These are phyloP conservation scores for Idris sp. DNA, from an alignment of 1,140 invertebrate species.

Conservation along the genomic window DNA sequence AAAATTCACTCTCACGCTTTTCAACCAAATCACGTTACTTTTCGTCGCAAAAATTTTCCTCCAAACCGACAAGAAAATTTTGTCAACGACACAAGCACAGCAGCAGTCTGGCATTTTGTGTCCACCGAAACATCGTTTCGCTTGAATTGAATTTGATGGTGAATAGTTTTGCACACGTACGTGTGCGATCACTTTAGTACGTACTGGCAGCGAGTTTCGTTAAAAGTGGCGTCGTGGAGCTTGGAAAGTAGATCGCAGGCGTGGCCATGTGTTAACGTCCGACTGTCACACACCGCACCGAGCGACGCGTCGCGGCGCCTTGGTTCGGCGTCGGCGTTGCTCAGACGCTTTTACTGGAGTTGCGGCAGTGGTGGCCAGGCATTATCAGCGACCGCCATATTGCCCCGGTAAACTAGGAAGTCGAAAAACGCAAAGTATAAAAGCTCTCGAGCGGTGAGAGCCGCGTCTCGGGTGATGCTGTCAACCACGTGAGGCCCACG, in stretches of 20 bases:
- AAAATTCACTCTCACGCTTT: too few species aligned
- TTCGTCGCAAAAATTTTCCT: too few species aligned
- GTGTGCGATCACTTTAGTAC: neutral
- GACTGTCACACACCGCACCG: conserved; percentile 57
- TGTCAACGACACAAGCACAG: too few species aligned
- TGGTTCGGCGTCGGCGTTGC: conserved; percentile 64
- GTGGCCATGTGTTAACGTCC: conserved; percentile 57
- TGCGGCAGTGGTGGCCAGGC: conserved; percentile 63
- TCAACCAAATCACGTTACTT: too few species aligned
- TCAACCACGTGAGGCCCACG: conserved; percentile 39
- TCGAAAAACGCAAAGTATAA: too few species aligned
- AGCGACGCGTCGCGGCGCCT: conserved; percentile 66
- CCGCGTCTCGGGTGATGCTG: too few species aligned
- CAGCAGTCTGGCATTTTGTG: too few species aligned
- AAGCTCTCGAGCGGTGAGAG: too few species aligned
- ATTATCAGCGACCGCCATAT: conserved; percentile 66
- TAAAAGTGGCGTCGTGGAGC: conserved; percentile 46
- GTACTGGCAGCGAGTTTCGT: conserved; percentile 1
- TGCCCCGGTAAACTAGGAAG: conserved; percentile 51
- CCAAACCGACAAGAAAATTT: too few species aligned
- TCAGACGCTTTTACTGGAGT: conserved; percentile 55
- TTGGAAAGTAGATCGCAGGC: conserved; percentile 62
- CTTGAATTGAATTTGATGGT: too few species aligned
- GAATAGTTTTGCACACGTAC: too few species aligned
- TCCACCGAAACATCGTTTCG: too few species aligned